Conservation (phyloP, 1,140 invertebrate species). For the Saccostrea glomerata region DNA sequence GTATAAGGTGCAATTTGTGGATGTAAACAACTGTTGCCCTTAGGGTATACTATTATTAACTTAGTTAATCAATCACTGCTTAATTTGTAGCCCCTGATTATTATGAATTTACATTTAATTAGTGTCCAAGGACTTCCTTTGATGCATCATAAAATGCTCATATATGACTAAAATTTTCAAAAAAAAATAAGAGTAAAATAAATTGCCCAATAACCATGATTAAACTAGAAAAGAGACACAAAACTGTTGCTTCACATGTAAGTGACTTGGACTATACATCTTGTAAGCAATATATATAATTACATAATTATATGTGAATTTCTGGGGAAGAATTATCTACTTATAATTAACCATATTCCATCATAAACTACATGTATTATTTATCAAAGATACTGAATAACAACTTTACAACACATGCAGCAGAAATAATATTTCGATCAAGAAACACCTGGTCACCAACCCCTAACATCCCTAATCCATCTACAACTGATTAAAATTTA, state of each 20-base stretch:
- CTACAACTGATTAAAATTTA: no score
- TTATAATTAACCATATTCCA: background rate
- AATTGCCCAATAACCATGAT: background rate
- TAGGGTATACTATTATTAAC: no score
- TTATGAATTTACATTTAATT: background rate
- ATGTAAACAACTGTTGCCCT: no score
- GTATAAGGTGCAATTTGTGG: background rate
- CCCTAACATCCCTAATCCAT: background rate
- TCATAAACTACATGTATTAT: background rate
- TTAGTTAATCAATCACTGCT: background rate
- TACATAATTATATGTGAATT: background rate
- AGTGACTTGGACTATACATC: background rate
- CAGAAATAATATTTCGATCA: background rate
- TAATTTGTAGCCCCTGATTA: background rate
- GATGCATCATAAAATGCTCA: background rate
- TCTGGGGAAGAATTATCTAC: background rate
- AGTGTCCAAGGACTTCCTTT: background rate
- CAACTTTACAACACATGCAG: background rate
- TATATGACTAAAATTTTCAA: no score
- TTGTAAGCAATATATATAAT: background rate
- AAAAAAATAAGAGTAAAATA: background rate
- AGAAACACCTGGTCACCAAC: background rate
- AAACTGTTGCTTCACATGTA: background rate
- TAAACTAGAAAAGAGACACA: background rate
- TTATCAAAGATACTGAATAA: background rate